Evolutionary conservation across 2,113 vertebrate species (phyloP).

Genomic region (Protobothrops mucrosquamatus): DNA sequence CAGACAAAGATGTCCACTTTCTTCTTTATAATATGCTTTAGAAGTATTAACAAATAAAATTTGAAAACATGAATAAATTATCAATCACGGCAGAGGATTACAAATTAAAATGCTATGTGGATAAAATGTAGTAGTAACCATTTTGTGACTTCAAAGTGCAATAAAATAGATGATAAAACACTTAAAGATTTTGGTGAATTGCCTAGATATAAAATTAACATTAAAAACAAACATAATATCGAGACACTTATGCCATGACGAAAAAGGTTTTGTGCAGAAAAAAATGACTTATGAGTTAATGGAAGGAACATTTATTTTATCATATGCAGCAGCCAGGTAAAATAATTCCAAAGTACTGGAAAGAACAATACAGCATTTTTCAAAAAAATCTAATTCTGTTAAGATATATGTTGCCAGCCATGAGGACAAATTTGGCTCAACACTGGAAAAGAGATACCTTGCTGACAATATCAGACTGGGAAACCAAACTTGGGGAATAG

Average conservation of each 20-base stretch:
- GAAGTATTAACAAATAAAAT: background rate
- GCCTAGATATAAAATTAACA: background rate
- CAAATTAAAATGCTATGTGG: background rate
- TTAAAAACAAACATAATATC: background rate
- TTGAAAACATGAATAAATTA: background rate
- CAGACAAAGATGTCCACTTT: background rate
- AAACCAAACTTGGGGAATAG: background rate
- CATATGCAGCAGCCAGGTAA: background rate
- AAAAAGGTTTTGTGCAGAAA: background rate
- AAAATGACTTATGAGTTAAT: background rate
- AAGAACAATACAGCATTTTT: background rate
- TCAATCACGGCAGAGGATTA: background rate
- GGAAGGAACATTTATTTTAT: background rate
- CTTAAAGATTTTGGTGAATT: background rate
- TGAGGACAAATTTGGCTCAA: background rate
- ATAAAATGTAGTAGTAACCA: background rate
- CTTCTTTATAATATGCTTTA: background rate
- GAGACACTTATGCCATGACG: background rate
- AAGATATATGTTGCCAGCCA: background rate
- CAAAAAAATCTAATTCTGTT: background rate
- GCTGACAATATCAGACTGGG: background rate
- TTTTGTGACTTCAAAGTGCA: background rate
- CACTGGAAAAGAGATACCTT: background rate
- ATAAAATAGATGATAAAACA: background rate
- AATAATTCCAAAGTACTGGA: background rate